Base-by-base conservation (phyloP, 2,113 vertebrate genomes). In the Ancistrus triradiatus region DNA sequence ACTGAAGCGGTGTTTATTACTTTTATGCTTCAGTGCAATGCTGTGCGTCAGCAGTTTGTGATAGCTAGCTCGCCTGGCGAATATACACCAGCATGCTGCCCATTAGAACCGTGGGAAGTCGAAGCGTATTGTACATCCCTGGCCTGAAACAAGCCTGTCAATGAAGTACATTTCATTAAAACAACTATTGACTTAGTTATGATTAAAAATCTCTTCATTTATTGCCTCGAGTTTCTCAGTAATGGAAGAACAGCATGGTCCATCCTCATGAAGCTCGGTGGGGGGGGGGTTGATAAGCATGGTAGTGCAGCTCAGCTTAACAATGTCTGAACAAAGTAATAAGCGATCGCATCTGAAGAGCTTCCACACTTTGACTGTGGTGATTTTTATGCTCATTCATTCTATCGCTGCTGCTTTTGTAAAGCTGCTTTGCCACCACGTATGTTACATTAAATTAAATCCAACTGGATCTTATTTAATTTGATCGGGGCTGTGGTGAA, bases 91-190 rank as follows among this genome's bases (percentile, higher is more conserved):
- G 17, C 46, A 19, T 46, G 35, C 47, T 43, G 14, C 35, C 37
- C 48, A 43, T 53, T 59, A 42, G 19, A 50, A 61, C 10, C 19
- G 52, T 27, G 3, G 31, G 18, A 53, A 69, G 63, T 47, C 24
- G n/a, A n/a, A n/a, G n/a, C n/a, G 58, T 22, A 65, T 64, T 47
- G 42, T 48, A 49, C n/a, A 42, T 38, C 40, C 40, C 24, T 25
- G 47, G 18, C 28, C 17, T 63, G 48, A 18, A 56, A 50, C 18
- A n/a, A 43, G 38, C 3, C 55, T 59, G 52, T 61, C 50, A 33
- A 69, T 74, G 51, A 65, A 58, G 49, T 43, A 65, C 49, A 65
- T 65, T 69, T 73, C 53, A 69, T 69, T 61, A 65, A 69, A 74
- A 38, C 18, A 24, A 43, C 8, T 49, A 69, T 74, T 14, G 56